Base-by-base conservation (phyloP, 2,113 vertebrate genomes). In the Cairina moschata region DNA sequence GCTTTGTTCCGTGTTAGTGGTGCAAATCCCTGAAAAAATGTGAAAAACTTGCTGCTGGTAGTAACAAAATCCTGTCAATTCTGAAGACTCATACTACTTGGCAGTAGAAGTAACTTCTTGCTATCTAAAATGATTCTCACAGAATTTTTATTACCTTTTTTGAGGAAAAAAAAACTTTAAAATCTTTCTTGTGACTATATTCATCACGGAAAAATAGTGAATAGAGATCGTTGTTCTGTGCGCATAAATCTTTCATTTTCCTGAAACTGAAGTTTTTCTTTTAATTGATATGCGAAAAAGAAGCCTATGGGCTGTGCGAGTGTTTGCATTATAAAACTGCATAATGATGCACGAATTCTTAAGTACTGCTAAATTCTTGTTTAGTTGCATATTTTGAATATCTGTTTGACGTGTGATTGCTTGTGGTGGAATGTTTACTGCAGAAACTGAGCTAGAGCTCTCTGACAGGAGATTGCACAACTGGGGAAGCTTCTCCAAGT, bases 311-410 rank as follows among this genome's bases (percentile, higher is more conserved):
- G 4, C 38, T 83, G 78, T 9, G 2, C 15, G 58, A 5, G 31
- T 3, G 9, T 78, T 85, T 78, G 42, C 0, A 2, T 55, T 81
- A 63, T 46, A 38, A 34, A 68, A 40, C 38, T 85, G 29, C 58
- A 13, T 36, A 69, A 60, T 1, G 36, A 80, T 71, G 87, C 29
- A 63, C 38, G 44, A 65, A 68, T 94, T 93, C 83, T 91, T 62
- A 69, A 87, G 55, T 31, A 58, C 23, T 23, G 60, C 98, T 94
- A 96, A 95, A 93, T 98, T 98, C 98, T 98, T 97, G 98, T 98
- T 98, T 96, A 97, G 98, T 98, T 96, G 95, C 98, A 98, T 98
- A 98, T 98, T 98, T 98, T 97, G 98, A 98, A 98, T 99, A 97
- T 98, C 98, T 98, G 21, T 96, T 97, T 98, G 98, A 98, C 96